Evolutionary conservation across 2,113 vertebrate genomes (phyloP).

Genomic region (Thunnus maccoyii): DNA sequence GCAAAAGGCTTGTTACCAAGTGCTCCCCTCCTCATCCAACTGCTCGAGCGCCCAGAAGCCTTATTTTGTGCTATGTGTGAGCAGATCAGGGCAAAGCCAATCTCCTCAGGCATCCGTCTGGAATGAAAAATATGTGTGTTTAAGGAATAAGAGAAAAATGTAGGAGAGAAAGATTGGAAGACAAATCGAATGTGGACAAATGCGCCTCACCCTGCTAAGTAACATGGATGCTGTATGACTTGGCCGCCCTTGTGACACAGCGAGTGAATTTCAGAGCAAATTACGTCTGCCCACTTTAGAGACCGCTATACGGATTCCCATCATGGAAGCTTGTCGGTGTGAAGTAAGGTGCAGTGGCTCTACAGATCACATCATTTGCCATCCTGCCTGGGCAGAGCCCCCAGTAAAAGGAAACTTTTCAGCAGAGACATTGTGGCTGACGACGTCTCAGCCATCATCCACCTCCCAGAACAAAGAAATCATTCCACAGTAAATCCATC

Average conservation of each 20-base stretch:
- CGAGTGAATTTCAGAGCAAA: constrained; percentile 65
- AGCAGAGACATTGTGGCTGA: constrained; percentile 49
- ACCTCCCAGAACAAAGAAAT: constrained; percentile 73
- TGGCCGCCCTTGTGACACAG: constrained; percentile 31
- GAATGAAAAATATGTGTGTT: constrained; percentile 61
- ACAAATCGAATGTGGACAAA: constrained; percentile 67
- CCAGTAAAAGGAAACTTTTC: constrained; percentile 57
- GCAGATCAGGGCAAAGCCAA: constrained; percentile 53
- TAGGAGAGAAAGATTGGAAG: constrained; percentile 55
- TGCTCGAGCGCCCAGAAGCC: constrained; percentile 22
- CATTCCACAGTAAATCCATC: constrained; percentile 79
- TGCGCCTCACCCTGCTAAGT: constrained; percentile 32
- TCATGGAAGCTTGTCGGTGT: constrained; percentile 41
- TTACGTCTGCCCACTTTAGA: constrained; percentile 40
- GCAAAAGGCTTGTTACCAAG: constrained; percentile 8
- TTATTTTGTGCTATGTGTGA: constrained; percentile 44
- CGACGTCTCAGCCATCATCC: constrained; percentile 63
- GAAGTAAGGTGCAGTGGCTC: constrained; percentile 50
- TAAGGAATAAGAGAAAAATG: constrained; percentile 52
- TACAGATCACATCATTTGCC: constrained; percentile 70
- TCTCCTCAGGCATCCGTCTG: constrained; percentile 52
- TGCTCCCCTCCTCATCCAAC: constrained; percentile 28
- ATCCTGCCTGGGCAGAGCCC: constrained; percentile 45
- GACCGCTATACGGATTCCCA: constrained; percentile 38
- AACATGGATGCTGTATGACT: constrained; percentile 56